A percentile compares a stretch with the other conserved stretches of the same genome.
phyloP scores from a whole-genome alignment of 2,888 invertebrate species.

The Andrena minutula region DNA sequence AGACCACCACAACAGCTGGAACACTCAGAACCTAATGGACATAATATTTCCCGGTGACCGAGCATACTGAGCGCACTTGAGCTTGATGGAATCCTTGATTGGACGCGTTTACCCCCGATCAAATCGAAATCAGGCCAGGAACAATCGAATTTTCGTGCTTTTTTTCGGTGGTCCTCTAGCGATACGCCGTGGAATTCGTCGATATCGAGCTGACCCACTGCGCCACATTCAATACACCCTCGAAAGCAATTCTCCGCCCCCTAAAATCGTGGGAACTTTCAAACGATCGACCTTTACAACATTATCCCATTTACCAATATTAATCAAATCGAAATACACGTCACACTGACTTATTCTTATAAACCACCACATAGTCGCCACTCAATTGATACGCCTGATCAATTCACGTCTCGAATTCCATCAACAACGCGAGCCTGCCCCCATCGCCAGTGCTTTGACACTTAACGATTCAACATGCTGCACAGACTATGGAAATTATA shows the following conservation, averaged over 20 bases:
- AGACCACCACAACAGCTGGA: slow-evolving; percentile 70
- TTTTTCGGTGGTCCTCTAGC: background rate
- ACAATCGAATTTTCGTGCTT: background rate
- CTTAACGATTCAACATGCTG: background rate
- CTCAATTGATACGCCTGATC: background rate
- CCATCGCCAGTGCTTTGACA: background rate
- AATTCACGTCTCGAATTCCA: background rate
- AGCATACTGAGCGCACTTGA: slow-evolving; percentile 59
- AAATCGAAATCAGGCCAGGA: slow-evolving; percentile 56
- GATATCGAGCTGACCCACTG: background rate
- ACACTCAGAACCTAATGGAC: slow-evolving; percentile 75
- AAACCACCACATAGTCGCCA: background rate
- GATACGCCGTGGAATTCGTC: background rate
- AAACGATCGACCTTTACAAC: too few species aligned
- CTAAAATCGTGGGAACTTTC: too few species aligned
- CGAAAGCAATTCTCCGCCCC: background rate
- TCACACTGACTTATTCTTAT: too few species aligned
- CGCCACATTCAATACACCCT: background rate
- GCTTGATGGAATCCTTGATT: slow-evolving; percentile 84
- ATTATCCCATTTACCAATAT: too few species aligned
- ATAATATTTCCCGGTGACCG: slow-evolving; percentile 76
- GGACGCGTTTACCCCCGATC: slow-evolving; percentile 81
- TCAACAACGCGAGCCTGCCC: background rate
- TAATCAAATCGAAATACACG: too few species aligned
- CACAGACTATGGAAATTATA: slow-evolving; percentile 41